Conservation (phyloP, 2,113 vertebrate species). For the Tupaia chinensis region DNA sequence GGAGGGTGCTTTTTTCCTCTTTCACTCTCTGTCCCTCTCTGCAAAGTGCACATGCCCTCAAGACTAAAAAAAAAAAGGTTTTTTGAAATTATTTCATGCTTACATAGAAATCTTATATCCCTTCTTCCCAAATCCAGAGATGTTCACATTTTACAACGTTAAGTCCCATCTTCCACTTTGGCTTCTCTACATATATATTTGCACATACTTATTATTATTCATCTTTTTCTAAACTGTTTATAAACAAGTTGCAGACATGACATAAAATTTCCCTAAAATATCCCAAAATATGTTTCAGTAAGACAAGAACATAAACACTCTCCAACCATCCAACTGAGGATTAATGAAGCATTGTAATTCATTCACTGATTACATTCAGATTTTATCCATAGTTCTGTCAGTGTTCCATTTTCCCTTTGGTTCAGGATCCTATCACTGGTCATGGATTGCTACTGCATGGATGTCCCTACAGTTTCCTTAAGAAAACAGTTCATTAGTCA, state of each 20-base stretch:
- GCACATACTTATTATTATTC: neutral
- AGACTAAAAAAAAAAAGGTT: no score
- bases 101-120: neutral
- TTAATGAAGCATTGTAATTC: neutral
- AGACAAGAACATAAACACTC: neutral
- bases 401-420: neutral
- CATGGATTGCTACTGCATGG: neutral
- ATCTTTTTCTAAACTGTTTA: constrained; percentile 6
- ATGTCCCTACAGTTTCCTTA: neutral
- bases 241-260: neutral
- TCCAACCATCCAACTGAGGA: neutral
- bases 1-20: no score
- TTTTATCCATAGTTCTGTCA: neutral
- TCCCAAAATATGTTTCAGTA: neutral
- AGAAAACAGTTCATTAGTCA: neutral
- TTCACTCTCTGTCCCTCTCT: no score
- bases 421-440: neutral
- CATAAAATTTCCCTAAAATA: neutral
- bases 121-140: neutral
- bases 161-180: neutral
- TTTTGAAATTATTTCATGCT: neutral
- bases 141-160: neutral
- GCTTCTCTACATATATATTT: neutral
- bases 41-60: no score
- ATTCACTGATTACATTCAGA: neutral